These are phyloP conservation scores for Pollenia amentaria DNA, from an alignment of 2,888 invertebrate species.

Conservation along the genomic window DNA sequence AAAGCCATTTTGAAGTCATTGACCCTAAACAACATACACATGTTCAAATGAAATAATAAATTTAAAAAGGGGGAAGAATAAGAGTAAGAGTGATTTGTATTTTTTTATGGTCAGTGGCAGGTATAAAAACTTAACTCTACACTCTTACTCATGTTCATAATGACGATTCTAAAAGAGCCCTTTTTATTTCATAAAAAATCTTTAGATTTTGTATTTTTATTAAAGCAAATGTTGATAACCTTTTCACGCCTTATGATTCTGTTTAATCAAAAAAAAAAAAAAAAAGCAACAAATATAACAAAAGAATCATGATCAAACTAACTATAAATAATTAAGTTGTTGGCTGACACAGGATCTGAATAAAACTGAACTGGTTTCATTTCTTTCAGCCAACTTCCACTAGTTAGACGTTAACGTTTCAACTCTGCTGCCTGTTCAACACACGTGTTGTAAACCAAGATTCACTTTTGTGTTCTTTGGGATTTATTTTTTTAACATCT, in stretches of 20 bases:
- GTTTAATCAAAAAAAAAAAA: conserved; percentile 8
- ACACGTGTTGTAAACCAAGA: conserved; percentile 78
- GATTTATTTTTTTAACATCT: conserved; percentile 49
- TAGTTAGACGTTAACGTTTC: conserved; percentile 19
- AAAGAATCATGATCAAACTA: conserved; percentile 1
- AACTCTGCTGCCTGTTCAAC: conserved; percentile 12
- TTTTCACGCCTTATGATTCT: conserved; percentile 70
- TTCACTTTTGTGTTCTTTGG: conserved; percentile 80
- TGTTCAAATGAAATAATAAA: conserved; percentile 9
- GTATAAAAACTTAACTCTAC: conserved; percentile 4
- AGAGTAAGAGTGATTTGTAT: conserved; percentile 68
- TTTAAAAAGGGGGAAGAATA: conserved; percentile 42
- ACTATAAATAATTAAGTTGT: conserved; percentile 45
- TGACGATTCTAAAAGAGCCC: not conserved
- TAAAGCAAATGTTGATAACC: conserved; percentile 35
- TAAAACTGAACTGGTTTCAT: conserved; percentile 72
- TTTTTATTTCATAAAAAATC: conserved; percentile 2
- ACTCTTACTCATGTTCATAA: conserved; percentile 12
- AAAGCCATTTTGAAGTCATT: conserved; percentile 42
- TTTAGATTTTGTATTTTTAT: not conserved
- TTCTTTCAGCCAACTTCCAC: conserved; percentile 41
- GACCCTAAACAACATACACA: conserved; percentile 39
- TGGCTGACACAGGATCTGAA: conserved; percentile 57
- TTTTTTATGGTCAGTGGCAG: conserved; percentile 35
- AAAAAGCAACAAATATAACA: not conserved